A percentile compares a stretch with the other conserved stretches of the same genome.
Conservation (phyloP, 2,113 vertebrate genomes). For the Alligator sinensis region DNA sequence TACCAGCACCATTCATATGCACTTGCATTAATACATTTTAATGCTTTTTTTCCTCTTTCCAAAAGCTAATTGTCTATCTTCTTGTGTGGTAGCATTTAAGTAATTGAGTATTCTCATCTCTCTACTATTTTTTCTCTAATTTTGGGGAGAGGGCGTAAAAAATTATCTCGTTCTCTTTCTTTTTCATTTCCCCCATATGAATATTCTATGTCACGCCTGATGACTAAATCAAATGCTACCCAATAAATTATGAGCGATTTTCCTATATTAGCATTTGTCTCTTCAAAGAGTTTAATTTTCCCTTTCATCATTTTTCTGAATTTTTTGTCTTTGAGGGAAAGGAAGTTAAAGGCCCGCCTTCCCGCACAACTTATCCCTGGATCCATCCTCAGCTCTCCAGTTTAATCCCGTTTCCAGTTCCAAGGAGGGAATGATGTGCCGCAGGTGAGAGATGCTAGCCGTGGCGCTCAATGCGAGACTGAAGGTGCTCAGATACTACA, state of each 20-base stretch:
- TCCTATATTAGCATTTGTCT: not conserved
- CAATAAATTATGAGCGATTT: not conserved
- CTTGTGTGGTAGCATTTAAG: slow-evolving; percentile 5
- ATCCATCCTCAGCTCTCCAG: slow-evolving; percentile 16
- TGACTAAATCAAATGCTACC: not conserved
- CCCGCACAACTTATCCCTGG: slow-evolving; percentile 3
- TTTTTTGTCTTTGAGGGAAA: not conserved
- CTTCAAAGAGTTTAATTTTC: not conserved
- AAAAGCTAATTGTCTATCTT: slow-evolving; percentile 5
- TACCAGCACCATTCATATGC: not conserved
- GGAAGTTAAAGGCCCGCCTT: not conserved
- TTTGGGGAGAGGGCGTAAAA: not conserved
- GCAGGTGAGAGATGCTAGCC: not conserved
- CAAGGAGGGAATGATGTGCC: slow-evolving; percentile 56
- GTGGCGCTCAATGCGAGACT: slow-evolving; percentile 52
- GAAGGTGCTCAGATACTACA: slow-evolving; percentile 9
- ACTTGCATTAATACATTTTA: slow-evolving; percentile 20
- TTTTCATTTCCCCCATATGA: not conserved
- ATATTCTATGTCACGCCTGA: not conserved
- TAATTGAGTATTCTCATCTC: not conserved
- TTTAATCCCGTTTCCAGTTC: slow-evolving; percentile 57
- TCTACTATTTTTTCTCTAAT: not conserved
- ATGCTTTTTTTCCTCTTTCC: slow-evolving; percentile 35
- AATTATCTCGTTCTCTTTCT: not conserved
- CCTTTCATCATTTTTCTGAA: not conserved